Evolutionary conservation across 2,113 vertebrate genomes (phyloP), one percentile per base, ranked within the genome.

Genomic region (Leptobrachium ailaonicum): DNA sequence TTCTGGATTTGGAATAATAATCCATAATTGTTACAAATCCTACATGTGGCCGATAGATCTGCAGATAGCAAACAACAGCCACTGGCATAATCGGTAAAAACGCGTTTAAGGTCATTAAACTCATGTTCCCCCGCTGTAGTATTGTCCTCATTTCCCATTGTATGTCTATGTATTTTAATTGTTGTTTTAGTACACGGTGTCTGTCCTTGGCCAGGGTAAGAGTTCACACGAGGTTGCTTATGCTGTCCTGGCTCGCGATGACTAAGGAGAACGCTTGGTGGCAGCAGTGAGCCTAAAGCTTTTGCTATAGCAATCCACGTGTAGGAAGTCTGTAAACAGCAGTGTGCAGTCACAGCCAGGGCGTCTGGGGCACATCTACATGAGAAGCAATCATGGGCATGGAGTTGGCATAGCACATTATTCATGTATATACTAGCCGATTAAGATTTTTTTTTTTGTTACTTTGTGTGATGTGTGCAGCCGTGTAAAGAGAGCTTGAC

Each of bases 241-340:
- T 54, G 44, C 47, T 56, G 77, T 73, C 40, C 41, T 63, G 69
- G 40, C 41, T 67, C 41, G 53, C 62, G 40, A 45, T 67, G 77
- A 12, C 9, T 5, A 2, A 41, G 41, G 62, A 41, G 12, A 84
- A 88, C 97, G 87, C 97, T 94, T 97, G 97, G 94, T 97, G 97
- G 96, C 96, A 93, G 92, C 88, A 92, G 92, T 89, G 95, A 95
- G 95, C 94, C 94, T 92, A 84, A 63, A 3, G 83, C 44, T 85
- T 75, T 44, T 4, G 13, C 58, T n/a, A 32, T 71, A 63, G 75
- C 32, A 14, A 6, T 64, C 75, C 79, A 41, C 81, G 80, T 32
- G 20, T 32, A 32, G 20, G 20, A 32, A 32, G 20, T 32, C 41
- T 85, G 87, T 84, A 82, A 84, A 66, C n/a, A 47, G 60, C 32